Evolutionary conservation across 2,888 invertebrate species (phyloP), one percentile per base, ranked within the genome.

Genomic region (Microctonus brassicae): DNA sequence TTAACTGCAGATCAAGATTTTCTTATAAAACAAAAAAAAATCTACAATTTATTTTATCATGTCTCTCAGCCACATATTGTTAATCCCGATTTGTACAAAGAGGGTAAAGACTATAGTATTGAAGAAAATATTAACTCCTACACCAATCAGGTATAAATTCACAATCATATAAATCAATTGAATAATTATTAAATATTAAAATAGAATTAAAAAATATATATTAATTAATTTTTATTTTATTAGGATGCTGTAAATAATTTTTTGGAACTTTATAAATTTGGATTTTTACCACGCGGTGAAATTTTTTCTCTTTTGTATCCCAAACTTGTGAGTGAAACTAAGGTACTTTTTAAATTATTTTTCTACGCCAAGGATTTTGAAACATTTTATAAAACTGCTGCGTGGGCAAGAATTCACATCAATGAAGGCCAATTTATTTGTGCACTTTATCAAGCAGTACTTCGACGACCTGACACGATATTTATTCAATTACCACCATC

Each of bases 401-500:
- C 82, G 13, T 89, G 86, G 86, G 86, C 86, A n/a, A 84, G 88
- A 2, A 80, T 83, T 64, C 65, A 84, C 57, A 73, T 89, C 2
- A 89, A 89, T 76, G 89, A 88, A 71, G 86, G 82, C 1, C 87
- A 91, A 78, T 93, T 92, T 85, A 81, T 90, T 5, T 91, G 91
- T 80, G 89, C 92, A 3, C 88, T 92, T 81, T 91, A 91, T 80
- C 89, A 91, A 20, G 92, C 93, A 34, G 86, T 91, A 6, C 81
- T 91, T 33, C 91, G 91, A 78, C 91, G 93, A 72, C 81, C 88
- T 0, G 93, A 93, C 76, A 90, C 90, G 61, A 85, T 88, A 58
- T 91, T 90, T 69, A 84, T 93, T 17, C 90, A 91, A 26, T 83
- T 93, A 36, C 94, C 94, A 2, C 90, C 92, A 0, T 90, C 91